Base-by-base conservation (phyloP, 1,140 invertebrate genomes). In the Manduca sexta region DNA sequence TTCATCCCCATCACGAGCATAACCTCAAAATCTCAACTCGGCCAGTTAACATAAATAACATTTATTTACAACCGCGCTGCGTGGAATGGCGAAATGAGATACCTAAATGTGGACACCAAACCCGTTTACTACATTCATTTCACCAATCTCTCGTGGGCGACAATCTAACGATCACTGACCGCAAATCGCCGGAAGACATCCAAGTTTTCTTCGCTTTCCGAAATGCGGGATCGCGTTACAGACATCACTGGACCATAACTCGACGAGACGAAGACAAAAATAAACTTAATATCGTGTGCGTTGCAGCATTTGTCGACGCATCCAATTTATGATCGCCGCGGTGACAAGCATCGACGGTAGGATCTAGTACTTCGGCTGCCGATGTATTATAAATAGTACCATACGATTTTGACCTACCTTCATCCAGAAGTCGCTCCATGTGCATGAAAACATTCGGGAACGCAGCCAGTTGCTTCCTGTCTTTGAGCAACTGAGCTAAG, bases 391-490 rank as follows among this genome's bases (percentile, higher is more conserved):
- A 58, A 52, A 62, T 59, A 67, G 54, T 52, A 49, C 26, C 34
- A 56, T 46, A 39, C 46, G 38, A 63, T 60, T 64, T 56, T 59
- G 48, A 77, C 92, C 92, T 93, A 99, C 98, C 98, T 94, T 99
- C 98, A 84, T 99, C 98, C 75, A 99, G 91, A 68, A 99, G 93
- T 85, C 98, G 92, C 89, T 99, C 98, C 74, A 99, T 93, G 89
- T 99, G 98, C 88, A 98, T 93, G 90, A 99, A 99, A 84, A 99
- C 95, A 91, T 98, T 99, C 60, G 98, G 98, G 89, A 99, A 98
- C 80, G 97, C 97, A 73, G 96, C 95, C 74, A 99, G 91, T 91
- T 99, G 97, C 91, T 99, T 99, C 90, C 98, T 97, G 91, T 99
- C 98, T 92, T 99, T 99, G 77, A 99, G 92, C 88, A 99, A 93